A percentile compares a stretch with the other conserved stretches of the same genome.
phyloP scores from a whole-genome alignment of 2,888 invertebrate genomes.

The Euclidia mi region DNA sequence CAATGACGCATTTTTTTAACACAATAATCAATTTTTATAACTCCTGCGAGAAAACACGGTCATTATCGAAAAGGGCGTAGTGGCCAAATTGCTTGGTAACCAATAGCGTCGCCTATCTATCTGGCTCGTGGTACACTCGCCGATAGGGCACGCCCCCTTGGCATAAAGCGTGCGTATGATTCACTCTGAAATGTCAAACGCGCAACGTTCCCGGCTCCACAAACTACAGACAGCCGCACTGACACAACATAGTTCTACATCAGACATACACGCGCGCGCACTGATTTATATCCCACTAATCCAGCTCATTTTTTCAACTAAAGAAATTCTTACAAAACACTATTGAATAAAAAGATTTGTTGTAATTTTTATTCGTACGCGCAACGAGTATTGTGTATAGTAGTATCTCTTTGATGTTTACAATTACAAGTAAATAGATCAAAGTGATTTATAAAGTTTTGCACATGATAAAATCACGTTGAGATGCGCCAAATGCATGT shows the following conservation, averaged over 20 bases:
- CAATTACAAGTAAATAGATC: constrained; percentile 23
- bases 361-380: constrained; percentile 24
- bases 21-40: background rate
- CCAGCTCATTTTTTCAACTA: constrained; percentile 35
- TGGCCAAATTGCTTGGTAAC: constrained; percentile 38
- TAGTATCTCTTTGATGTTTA: constrained; percentile 13
- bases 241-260: constrained; percentile 26
- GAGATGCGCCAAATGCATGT: constrained; percentile 15
- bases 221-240: constrained; percentile 25
- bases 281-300: constrained; percentile 55
- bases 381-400: background rate
- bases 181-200: constrained; percentile 62
- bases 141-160: constrained; percentile 63
- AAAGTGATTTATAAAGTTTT: constrained; percentile 26
- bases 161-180: constrained; percentile 58
- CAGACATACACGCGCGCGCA: constrained; percentile 23
- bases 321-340: constrained; percentile 34
- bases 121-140: constrained; percentile 47
- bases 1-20: no score
- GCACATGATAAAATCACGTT: constrained; percentile 11
- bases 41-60: constrained; percentile 7
- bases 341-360: constrained; percentile 26
- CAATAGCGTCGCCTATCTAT: constrained; percentile 49
- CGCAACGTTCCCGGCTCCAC: constrained; percentile 27
- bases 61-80: constrained; percentile 58